phyloP scores from a whole-genome alignment of 1,140 invertebrate genomes.

The Trissolcus basalis region DNA sequence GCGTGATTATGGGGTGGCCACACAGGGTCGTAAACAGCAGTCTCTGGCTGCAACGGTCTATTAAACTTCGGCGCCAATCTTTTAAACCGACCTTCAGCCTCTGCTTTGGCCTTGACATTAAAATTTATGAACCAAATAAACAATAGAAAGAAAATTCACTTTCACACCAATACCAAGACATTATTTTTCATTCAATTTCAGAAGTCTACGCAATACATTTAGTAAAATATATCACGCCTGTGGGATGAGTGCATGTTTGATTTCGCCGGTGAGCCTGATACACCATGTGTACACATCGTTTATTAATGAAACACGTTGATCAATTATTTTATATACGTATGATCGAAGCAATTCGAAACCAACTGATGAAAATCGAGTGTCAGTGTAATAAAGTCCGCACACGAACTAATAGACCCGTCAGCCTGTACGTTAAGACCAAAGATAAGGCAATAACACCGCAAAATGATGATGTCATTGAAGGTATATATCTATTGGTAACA shows the following conservation, averaged over 20 bases:
- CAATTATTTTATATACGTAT: conserved; percentile 45
- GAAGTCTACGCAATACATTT: background rate
- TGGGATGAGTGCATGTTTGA: conserved; percentile 10
- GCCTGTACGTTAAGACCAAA: conserved; percentile 31
- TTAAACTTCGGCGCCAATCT: conserved; percentile 37
- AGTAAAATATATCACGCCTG: too few relatives aligned
- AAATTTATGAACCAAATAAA: conserved; percentile 39
- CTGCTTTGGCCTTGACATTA: conserved; percentile 44
- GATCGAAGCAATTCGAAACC: conserved; percentile 33
- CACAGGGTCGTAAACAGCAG: conserved; percentile 32
- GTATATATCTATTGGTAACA: conserved; percentile 54
- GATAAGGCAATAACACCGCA: conserved; percentile 50
- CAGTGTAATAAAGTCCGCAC: conserved; percentile 44
- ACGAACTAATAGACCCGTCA: conserved; percentile 52
- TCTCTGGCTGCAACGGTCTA: conserved; percentile 33
- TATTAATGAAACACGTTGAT: conserved; percentile 35
- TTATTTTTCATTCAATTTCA: background rate
- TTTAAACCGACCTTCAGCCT: conserved; percentile 34
- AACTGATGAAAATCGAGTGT: conserved; percentile 40
- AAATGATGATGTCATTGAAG: conserved; percentile 53
- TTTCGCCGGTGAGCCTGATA: conserved; percentile 18
- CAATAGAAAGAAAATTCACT: background rate
- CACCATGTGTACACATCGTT: too few relatives aligned
- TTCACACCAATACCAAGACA: background rate
- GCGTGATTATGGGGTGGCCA: conserved; percentile 59